phyloP scores from a whole-genome alignment of 2,888 invertebrate species.

The Clostera curtula region DNA sequence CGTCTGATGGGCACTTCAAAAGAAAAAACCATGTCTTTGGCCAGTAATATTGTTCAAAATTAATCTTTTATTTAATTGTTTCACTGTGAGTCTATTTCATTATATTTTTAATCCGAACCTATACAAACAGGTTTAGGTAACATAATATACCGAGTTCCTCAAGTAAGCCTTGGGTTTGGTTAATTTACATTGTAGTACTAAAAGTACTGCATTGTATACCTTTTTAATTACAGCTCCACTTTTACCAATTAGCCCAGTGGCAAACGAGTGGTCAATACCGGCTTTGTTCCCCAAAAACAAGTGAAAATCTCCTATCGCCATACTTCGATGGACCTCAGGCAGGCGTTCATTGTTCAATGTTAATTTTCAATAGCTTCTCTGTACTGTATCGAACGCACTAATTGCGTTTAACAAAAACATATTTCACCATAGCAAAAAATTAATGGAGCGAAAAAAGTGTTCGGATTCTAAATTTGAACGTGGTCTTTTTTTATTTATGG shows the following conservation, averaged over 20 bases:
- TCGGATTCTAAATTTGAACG: conserved; percentile 4
- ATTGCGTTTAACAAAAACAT: conserved; percentile 4
- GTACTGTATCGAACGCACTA: conserved; percentile 9
- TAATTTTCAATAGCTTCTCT: conserved; percentile 5
- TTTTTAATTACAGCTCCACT: conserved; percentile 62
- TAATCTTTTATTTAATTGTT: no score
- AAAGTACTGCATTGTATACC: conserved; percentile 52
- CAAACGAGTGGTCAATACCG: conserved; percentile 44
- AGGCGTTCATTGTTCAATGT: conserved; percentile 20
- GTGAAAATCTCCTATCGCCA: conserved; percentile 57
- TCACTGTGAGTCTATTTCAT: no score
- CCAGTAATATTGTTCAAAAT: no score
- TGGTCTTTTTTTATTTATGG: conserved; percentile 1
- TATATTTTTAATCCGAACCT: no score
- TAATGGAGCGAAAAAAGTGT: conserved; percentile 6
- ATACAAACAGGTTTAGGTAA: no score
- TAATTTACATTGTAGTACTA: conserved; percentile 39
- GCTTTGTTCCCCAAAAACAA: conserved; percentile 64
- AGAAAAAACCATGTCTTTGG: no score
- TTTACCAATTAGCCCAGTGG: conserved; percentile 64
- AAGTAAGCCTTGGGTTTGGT: conserved; percentile 11
- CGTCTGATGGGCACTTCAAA: no score
- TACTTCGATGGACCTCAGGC: conserved; percentile 35
- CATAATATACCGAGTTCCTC: no score
- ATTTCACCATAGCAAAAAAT: conserved; percentile 3